Conservation (phyloP, 2,888 invertebrate species). For the Seira ritae region DNA sequence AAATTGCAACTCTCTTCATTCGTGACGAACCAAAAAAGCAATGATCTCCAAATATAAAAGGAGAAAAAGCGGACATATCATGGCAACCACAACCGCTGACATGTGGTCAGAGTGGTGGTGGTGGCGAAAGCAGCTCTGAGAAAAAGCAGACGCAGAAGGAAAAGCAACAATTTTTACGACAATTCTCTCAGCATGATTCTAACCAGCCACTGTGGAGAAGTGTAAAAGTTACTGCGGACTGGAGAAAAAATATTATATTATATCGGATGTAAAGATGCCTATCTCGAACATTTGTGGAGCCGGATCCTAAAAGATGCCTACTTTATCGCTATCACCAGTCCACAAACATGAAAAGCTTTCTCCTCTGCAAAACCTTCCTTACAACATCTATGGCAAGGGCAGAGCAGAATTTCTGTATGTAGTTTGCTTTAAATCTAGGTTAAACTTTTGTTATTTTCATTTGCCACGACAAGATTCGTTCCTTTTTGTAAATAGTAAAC, state of each 20-base stretch:
- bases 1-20: constrained; percentile 30
- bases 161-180: constrained; percentile 56
- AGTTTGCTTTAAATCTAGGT: constrained; percentile 29
- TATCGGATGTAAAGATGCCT: not conserved
- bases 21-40: not conserved
- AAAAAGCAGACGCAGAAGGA: constrained; percentile 23
- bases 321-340: not conserved
- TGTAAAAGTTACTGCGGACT: not conserved
- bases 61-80: constrained; percentile 35
- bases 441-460: constrained; percentile 29
- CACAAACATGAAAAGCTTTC: not conserved
- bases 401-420: too few species aligned
- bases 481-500: constrained; percentile 15
- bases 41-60: not conserved
- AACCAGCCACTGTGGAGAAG: constrained; percentile 14
- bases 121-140: constrained; percentile 25
- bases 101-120: constrained; percentile 30
- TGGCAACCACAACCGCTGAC: constrained; percentile 46
- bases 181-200: constrained; percentile 46
- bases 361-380: too few species aligned
- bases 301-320: not conserved
- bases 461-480: constrained; percentile 5
- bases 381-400: too few species aligned
- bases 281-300: not conserved
- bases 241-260: not conserved